Evolutionary conservation across 1,140 invertebrate species (phyloP), one percentile per base, ranked within the genome.

Genomic region (Lasaia peninsularis): DNA sequence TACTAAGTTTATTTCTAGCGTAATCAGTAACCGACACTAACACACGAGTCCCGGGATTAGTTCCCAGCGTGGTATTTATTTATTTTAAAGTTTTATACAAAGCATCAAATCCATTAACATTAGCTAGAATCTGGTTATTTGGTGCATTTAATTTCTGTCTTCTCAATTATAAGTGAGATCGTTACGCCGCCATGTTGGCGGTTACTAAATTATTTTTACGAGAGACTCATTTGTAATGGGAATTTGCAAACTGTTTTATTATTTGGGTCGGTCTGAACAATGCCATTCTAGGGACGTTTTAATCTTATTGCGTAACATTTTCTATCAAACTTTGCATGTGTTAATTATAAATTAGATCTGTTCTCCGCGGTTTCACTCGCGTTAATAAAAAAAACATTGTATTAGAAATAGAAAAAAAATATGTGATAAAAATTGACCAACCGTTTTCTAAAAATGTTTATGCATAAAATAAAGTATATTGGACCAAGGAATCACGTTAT

Each of bases 201-300:
- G 32, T 50, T 57, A 18, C 40, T 48, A 57, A 57, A 49, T 57
- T 49, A 57, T 57, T 57, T 57, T 37, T 33, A 33, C 10, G 44
- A n/a, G 55, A 57, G 28, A 18, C 32, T 10, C 28, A 33, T 34
- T 32, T 48, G 44, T 48, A 48, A 48, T 48, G 44, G 16, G 16
- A 6, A 44, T 20, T 44, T 11, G 20, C 44, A 48, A 48, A 48
- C 44, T 48, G 44, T 48, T 48, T 48, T 48, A 48, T 48, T 48
- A 18, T 48, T 48, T 44, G 11, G 44, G 21, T 6, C 18, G 16
- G n/a, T 48, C 21, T 21, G 44, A 48, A 21, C 44, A 48, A 48
- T 20, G 18, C n/a, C 44, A 48, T 48, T 20, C 20, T 48, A 20
- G 44, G 40, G 37, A 44, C 40, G 16, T 18, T 10, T 44, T 5